Evolutionary conservation across 2,888 invertebrate species (phyloP).

Genomic region (Limnephilus auricula): DNA sequence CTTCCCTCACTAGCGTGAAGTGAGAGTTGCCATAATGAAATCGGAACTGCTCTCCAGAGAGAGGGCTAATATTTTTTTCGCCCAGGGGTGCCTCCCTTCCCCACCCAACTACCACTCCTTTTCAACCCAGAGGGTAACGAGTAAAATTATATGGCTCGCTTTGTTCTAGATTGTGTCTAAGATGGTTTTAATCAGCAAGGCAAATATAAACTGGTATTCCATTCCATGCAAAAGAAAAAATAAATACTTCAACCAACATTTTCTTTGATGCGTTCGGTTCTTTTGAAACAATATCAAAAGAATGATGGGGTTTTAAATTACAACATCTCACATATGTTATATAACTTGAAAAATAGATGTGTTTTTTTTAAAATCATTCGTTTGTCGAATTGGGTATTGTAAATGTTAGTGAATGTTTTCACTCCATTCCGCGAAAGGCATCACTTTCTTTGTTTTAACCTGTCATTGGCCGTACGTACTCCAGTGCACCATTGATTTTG

Average conservation of each 20-base stretch:
- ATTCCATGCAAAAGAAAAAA: neutral
- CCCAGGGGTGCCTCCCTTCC: constrained; percentile 7
- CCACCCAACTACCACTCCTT: neutral
- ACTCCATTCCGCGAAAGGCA: neutral
- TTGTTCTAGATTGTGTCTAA: constrained; percentile 20
- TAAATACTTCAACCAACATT: neutral
- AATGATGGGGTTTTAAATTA: neutral
- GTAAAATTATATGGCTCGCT: neutral
- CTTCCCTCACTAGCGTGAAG: constrained; percentile 23
- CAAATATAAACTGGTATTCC: neutral
- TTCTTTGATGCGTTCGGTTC: neutral
- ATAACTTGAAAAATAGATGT: too few species aligned
- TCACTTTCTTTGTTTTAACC: too few species aligned
- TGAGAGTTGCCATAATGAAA: constrained; percentile 59
- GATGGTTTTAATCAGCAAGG: neutral
- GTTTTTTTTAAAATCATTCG: too few species aligned
- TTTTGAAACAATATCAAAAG: neutral
- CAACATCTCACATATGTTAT: neutral
- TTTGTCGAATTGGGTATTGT: neutral
- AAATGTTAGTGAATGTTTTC: neutral
- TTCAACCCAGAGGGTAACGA: neutral
- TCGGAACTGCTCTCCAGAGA: constrained; percentile 54
- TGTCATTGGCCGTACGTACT: too few species aligned
- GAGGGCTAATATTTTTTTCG: constrained; percentile 48
- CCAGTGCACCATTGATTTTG: too few species aligned